Evolutionary conservation across 2,888 invertebrate species (phyloP), one percentile per base, ranked within the genome.

Genomic region (Penaeus monodon): DNA sequence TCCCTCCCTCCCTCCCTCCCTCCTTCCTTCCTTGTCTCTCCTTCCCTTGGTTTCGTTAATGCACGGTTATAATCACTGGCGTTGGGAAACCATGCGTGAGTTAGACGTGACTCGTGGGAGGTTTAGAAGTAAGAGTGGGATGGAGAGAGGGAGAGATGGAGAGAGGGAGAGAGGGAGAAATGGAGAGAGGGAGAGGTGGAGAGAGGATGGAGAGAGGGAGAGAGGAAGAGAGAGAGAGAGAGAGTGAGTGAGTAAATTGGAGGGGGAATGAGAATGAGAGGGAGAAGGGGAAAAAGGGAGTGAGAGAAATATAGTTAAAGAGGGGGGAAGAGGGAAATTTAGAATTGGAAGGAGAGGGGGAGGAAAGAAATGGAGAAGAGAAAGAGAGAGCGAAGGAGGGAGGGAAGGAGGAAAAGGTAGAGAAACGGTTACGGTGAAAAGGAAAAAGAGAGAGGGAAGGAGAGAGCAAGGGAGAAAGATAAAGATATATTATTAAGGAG

Each of bases 361-460:
- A 74, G 33, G 7, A 1, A 8, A 6, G 17, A 10, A 33, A 6
- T 2, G 1, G 29, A 17, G 4, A 7, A 27, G 10, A 27, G 22
- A 29, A 1, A 27, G 74, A 6, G n/a, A 44, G 29, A 27, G 12
- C 0, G 33, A 33, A 1, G 33, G 29, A 14, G 49, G 7, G 49
- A 78, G 33, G 70, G n/a, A 57, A 38, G 85, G 38, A 77, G 78
- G 80, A 84, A 85, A 80, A 86, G 79, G 88, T 14, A 64, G 57
- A 80, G 17, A 64, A 33, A 57, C 2, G 17, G 65, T n/a, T 7
- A 29, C 6, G 20, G 20, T 7, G 4, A 74, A 10, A 49, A 8
- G 27, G n/a, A 74, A 8, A 8, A 14, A 22, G 33, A 29, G 20
- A 22, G 1, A 74, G 20, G 10, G 4, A n/a, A 27, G 20, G 27